Conservation (phyloP, 2,113 vertebrate genomes). For the Pluvianellus socialis region DNA sequence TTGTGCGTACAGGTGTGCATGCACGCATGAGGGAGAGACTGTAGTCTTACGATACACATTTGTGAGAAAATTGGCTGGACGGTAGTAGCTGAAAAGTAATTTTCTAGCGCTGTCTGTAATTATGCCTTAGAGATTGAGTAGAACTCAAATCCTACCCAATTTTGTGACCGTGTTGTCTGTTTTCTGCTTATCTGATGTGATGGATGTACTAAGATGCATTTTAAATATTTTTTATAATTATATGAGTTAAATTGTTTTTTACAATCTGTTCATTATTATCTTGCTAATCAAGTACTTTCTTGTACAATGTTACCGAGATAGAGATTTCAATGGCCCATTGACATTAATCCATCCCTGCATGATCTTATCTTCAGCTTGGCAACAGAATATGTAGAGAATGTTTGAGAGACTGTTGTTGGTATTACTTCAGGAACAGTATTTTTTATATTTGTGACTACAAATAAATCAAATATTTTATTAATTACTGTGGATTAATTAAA, state of each 20-base stretch:
- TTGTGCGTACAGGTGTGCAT: background rate
- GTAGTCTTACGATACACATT: background rate
- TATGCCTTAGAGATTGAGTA: background rate
- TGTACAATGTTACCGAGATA: background rate
- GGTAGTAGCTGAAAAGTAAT: background rate
- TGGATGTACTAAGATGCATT: background rate
- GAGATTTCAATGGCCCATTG: background rate
- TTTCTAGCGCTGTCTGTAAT: background rate
- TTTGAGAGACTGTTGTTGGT: background rate
- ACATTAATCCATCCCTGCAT: background rate
- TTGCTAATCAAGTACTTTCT: background rate
- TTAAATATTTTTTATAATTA: background rate
- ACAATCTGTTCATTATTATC: background rate
- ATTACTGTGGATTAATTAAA: background rate
- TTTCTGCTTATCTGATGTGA: background rate
- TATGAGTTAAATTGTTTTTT: background rate
- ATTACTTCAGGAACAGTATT: background rate
- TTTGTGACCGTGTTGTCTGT: background rate
- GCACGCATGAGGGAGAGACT: background rate
- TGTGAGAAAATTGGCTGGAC: background rate
- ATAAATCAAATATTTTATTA: background rate
- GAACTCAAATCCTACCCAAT: background rate
- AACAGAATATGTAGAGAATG: background rate
- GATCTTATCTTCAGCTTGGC: background rate
- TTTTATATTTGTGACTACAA: background rate